phyloP scores from a whole-genome alignment of 2,797 vertebrate genomes.

The Holocentrus rufus region DNA sequence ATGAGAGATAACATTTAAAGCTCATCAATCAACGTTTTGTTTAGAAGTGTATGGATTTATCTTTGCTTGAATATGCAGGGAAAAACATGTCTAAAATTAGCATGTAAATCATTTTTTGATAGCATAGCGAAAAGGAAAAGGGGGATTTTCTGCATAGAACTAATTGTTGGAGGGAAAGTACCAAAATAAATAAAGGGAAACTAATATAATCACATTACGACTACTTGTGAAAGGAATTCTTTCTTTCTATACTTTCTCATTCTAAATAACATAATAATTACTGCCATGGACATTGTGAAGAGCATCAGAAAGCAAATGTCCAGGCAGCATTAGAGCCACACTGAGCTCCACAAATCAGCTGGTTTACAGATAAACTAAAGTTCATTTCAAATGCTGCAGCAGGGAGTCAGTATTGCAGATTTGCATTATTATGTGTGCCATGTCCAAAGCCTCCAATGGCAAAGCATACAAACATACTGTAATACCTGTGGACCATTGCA shows the following conservation, averaged over 20 bases:
- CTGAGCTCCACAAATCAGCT: too few relatives aligned
- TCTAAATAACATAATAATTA: not conserved
- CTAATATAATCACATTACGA: not conserved
- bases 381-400: conserved; percentile 1
- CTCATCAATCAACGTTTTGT: not conserved
- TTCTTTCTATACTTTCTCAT: not conserved
- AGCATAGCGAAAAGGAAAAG: too few relatives aligned
- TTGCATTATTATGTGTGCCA: not conserved
- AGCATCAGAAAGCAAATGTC: too few relatives aligned
- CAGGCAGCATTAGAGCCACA: too few relatives aligned
- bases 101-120: not conserved
- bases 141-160: not conserved
- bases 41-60: not conserved
- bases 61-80: not conserved
- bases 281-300: too few relatives aligned
- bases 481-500: not conserved
- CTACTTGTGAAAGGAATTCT: not conserved
- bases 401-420: not conserved
- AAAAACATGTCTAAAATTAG: not conserved
- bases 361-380: too few relatives aligned
- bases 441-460: not conserved
- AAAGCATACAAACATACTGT: not conserved
- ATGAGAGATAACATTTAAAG: conserved; percentile 2
- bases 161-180: not conserved
- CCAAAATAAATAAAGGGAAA: not conserved